A percentile compares a stretch with the other conserved stretches of the same genome.
Conservation (phyloP, 2,888 invertebrate genomes). For the Caenorhabditis parvicauda region DNA sequence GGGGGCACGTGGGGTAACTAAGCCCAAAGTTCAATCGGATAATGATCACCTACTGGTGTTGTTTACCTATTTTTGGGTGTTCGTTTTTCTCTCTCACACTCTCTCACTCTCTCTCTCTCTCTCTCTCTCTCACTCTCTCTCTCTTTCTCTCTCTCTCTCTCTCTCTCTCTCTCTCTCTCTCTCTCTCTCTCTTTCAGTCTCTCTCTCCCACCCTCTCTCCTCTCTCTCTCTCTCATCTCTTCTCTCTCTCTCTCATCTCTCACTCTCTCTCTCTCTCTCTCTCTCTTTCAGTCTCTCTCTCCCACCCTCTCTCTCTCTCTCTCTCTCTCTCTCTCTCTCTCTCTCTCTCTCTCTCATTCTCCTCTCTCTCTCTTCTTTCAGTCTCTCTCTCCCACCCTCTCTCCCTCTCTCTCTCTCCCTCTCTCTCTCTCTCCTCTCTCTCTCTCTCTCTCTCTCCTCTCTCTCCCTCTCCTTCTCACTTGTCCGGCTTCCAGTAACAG, state of each 20-base stretch:
- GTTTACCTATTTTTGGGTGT: no score
- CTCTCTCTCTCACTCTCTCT: conserved; percentile 11
- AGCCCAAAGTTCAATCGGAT: no score
- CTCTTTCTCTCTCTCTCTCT: conserved; percentile 3
- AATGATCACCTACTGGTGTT: no score
- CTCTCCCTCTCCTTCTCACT: conserved; percentile 7
- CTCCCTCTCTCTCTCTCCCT: neutral
- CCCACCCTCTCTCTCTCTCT: conserved; percentile 10
- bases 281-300: conserved; percentile 19
- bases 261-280: conserved; percentile 6
- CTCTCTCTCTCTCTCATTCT: conserved; percentile 1
- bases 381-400: conserved; percentile 2
- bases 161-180: conserved; percentile 9
- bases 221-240: conserved; percentile 8
- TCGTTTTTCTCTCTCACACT: no score
- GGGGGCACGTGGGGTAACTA: no score
- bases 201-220: conserved; percentile 9
- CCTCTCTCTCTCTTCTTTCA: neutral
- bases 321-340: conserved; percentile 3
- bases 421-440: conserved; percentile 1
- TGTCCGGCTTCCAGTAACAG: no score
- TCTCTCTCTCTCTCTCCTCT: conserved; percentile 3
- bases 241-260: conserved; percentile 5
- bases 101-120: conserved; percentile 6
- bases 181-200: conserved; percentile 11